A percentile compares a stretch with the other conserved stretches of the same genome.
phyloP scores from a whole-genome alignment of 2,113 vertebrate genomes.

The Misgurnus mizolepis region DNA sequence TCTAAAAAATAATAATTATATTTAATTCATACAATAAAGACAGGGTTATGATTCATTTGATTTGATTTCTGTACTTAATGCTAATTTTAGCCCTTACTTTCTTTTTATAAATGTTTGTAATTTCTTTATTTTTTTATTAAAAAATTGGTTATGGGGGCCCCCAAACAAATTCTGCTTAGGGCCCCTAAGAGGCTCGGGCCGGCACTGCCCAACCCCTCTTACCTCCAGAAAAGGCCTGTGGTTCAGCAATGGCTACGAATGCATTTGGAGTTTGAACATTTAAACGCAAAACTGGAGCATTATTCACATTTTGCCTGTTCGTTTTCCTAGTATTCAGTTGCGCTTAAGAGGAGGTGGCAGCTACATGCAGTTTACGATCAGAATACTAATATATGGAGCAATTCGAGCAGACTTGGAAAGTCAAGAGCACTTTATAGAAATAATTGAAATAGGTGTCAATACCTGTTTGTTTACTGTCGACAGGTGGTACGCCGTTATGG shows the following conservation, averaged over 20 bases:
- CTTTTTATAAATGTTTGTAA: no score
- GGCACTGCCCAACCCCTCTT: neutral
- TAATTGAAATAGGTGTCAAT: neutral
- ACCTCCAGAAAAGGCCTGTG: neutral
- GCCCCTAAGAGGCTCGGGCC: no score
- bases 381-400: constrained; percentile 19
- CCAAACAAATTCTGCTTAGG: no score
- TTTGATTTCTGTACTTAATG: no score
- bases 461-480: constrained; percentile 23
- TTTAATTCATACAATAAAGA: no score
- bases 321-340: neutral
- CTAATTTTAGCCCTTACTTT: no score
- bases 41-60: no score
- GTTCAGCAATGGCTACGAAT: neutral
- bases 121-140: no score
- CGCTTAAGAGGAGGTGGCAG: neutral
- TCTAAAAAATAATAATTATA: no score
- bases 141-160: no score
- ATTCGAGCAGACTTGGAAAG: neutral
- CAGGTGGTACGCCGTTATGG: constrained; percentile 82
- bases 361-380: neutral
- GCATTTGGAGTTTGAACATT: neutral
- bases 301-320: constrained; percentile 22
- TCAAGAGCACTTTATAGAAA: constrained; percentile 1
- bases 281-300: neutral